Conservation (phyloP, 2,888 invertebrate genomes). For the Vandiemenella viatica region DNA sequence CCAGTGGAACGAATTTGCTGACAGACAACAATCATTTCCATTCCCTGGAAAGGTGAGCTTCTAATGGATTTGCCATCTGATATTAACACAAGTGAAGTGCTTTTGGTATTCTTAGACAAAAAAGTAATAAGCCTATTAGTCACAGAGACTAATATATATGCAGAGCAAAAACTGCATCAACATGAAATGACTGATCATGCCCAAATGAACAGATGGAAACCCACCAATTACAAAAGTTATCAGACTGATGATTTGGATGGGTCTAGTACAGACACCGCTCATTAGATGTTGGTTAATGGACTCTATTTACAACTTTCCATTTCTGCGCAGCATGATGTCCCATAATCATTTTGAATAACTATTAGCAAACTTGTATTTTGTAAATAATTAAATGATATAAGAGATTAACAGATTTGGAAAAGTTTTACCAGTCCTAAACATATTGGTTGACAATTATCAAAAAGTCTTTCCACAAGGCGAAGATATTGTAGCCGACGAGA, state of each 20-base stretch:
- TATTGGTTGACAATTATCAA: background rate
- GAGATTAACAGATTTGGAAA: background rate
- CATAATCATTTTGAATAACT: background rate
- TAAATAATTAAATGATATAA: background rate
- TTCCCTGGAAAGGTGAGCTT: background rate
- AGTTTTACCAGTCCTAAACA: background rate
- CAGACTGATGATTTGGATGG: background rate
- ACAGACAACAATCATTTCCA: background rate
- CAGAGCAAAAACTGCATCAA: background rate
- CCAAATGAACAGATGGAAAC: background rate
- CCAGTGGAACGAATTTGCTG: background rate
- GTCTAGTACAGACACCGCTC: background rate
- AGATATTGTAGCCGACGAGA: constrained; percentile 19
- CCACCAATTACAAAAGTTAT: background rate
- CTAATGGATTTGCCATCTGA: background rate
- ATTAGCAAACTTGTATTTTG: background rate
- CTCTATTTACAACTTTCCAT: background rate
- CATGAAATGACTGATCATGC: background rate
- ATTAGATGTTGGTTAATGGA: background rate
- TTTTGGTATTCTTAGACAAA: background rate
- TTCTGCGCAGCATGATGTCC: background rate
- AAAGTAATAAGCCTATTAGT: constrained; percentile 1
- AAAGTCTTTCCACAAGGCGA: too few relatives aligned
- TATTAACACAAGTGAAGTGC: background rate
- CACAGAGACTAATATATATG: constrained; percentile 2